Evolutionary conservation across 2,888 invertebrate genomes (phyloP).

Genomic region (Cremastinae sp.): DNA sequence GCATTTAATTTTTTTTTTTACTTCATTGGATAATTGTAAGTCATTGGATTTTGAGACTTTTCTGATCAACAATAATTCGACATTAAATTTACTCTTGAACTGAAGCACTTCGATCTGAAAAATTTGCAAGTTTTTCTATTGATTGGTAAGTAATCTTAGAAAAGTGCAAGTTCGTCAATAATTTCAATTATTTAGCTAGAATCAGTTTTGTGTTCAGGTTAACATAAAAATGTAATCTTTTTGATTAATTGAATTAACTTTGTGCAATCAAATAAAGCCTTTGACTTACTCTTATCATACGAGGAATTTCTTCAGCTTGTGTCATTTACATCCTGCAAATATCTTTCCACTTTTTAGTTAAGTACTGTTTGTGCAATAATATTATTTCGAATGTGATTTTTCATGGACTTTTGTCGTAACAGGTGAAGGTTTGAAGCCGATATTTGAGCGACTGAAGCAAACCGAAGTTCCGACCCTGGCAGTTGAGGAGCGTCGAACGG

Average conservation of each 20-base stretch:
- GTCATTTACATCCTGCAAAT: too few relatives aligned
- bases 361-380: too few relatives aligned
- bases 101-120: background rate
- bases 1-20: background rate
- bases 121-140: background rate
- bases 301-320: too few relatives aligned
- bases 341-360: background rate
- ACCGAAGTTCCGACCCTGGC: slow-evolving; percentile 45
- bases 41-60: slow-evolving; percentile 1
- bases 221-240: too few relatives aligned
- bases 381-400: slow-evolving; percentile 12
- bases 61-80: background rate
- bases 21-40: slow-evolving; percentile 36
- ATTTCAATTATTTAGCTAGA: too few relatives aligned
- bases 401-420: slow-evolving; percentile 36
- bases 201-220: too few relatives aligned
- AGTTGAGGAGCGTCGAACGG: slow-evolving; percentile 65
- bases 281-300: slow-evolving; percentile 28
- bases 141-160: too few relatives aligned
- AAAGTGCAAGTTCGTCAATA: too few relatives aligned
- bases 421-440: slow-evolving; percentile 72
- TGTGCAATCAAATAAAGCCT: slow-evolving; percentile 14
- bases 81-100: background rate
- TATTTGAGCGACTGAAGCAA: slow-evolving; percentile 70
- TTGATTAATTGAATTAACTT: too few relatives aligned